Conservation (phyloP, 1,140 invertebrate species). For the Formica exsecta region DNA sequence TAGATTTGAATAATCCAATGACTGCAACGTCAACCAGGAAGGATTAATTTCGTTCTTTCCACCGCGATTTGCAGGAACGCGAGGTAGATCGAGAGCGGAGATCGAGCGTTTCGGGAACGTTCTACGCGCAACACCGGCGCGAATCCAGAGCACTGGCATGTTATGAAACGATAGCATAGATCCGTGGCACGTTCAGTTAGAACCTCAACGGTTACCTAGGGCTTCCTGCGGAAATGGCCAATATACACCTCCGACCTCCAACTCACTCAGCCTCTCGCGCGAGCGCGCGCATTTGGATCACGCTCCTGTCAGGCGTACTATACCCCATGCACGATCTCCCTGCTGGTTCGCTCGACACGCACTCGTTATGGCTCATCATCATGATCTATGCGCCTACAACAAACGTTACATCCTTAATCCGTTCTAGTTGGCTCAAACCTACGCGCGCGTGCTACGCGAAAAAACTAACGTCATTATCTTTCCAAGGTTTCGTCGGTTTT, state of each 20-base stretch:
- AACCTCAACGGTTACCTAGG: conserved; percentile 85
- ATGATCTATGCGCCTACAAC: conserved; percentile 82
- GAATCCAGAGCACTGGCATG: conserved; percentile 20
- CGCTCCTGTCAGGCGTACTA: conserved; percentile 71
- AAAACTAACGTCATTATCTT: conserved; percentile 39
- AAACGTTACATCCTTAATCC: conserved; percentile 81
- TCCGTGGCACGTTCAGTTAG: conserved; percentile 80
- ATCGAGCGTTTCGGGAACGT: conserved; percentile 36
- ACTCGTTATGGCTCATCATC: conserved; percentile 81
- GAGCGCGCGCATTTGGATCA: conserved; percentile 65
- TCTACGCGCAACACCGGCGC: neutral
- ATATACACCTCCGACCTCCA: conserved; percentile 85
- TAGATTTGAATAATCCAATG: neutral
- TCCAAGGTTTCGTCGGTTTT: neutral
- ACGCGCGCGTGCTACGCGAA: conserved; percentile 67
- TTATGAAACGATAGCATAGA: conserved; percentile 80
- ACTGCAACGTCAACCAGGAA: neutral
- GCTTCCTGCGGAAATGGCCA: conserved; percentile 85
- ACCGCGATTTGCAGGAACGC: neutral
- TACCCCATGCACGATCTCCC: conserved; percentile 75
- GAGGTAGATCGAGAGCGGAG: neutral
- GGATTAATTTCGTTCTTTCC: conserved; percentile 2
- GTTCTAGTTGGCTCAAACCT: conserved; percentile 69
- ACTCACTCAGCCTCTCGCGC: conserved; percentile 75
- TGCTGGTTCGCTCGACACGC: conserved; percentile 77